phyloP scores from a whole-genome alignment of 2,113 vertebrate species.

The Campylomormyrus numenius region DNA sequence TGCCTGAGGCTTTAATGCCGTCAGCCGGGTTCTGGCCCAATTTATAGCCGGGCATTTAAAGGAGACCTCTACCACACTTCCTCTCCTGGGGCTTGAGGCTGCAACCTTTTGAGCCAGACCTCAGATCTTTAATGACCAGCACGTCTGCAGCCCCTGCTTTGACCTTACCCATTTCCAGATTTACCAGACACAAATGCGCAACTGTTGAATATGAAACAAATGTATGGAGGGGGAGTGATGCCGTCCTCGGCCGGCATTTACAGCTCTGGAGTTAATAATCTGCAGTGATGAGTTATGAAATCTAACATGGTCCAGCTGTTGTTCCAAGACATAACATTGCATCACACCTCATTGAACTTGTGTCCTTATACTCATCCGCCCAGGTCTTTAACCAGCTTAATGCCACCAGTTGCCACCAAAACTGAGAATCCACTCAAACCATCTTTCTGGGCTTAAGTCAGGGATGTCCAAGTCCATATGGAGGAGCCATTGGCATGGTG shows the following conservation, averaged over 20 bases:
- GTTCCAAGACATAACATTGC: neutral
- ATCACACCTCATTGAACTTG: neutral
- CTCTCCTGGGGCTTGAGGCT: neutral
- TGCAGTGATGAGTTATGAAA: neutral
- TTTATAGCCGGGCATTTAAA: neutral
- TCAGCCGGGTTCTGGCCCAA: neutral
- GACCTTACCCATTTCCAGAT: constrained; percentile 2
- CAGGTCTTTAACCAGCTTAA: neutral
- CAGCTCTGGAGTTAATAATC: neutral
- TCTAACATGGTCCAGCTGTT: neutral
- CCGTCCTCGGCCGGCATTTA: neutral
- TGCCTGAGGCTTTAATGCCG: neutral
- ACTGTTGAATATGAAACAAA: neutral
- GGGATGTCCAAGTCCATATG: neutral
- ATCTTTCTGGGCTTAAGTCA: neutral
- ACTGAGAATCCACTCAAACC: neutral
- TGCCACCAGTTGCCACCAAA: neutral
- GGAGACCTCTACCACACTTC: neutral
- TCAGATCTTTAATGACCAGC: neutral
- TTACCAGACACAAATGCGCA: neutral
- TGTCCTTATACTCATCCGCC: neutral
- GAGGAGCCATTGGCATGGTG: neutral
- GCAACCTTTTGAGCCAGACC: neutral
- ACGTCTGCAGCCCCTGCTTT: neutral
- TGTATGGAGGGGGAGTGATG: neutral